phyloP scores from a whole-genome alignment of 1,140 invertebrate species.

The Lordiphosa collinella region DNA sequence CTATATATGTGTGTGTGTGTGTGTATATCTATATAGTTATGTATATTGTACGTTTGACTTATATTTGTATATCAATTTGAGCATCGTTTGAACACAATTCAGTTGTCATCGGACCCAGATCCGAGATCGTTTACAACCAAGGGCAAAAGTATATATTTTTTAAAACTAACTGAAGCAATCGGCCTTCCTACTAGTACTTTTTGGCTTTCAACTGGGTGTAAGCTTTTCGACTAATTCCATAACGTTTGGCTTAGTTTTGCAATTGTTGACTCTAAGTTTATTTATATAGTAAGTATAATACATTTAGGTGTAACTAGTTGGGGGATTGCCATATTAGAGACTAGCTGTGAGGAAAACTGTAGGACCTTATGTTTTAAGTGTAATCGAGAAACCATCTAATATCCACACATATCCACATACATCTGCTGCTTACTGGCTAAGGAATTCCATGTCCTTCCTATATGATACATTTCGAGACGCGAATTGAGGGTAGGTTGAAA shows the following conservation, averaged over 20 bases:
- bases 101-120: constrained; percentile 34
- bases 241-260: constrained; percentile 18
- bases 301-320: background rate
- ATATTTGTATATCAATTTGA: constrained; percentile 42
- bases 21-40: constrained; percentile 7
- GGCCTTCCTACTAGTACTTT: background rate
- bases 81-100: constrained; percentile 62
- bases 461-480: background rate
- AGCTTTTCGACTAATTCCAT: constrained; percentile 30
- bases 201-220: constrained; percentile 21
- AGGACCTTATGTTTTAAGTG: background rate
- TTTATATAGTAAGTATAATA: too few relatives aligned
- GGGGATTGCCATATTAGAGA: constrained; percentile 3
- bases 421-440: background rate
- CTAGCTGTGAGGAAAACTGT: background rate
- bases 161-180: constrained; percentile 22
- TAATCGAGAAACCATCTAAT: constrained; percentile 47
- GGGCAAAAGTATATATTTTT: constrained; percentile 1
- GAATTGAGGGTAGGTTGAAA: too few relatives aligned
- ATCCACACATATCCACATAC: constrained; percentile 23
- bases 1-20: constrained; percentile 13
- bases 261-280: background rate
- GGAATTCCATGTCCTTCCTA: constrained; percentile 2
- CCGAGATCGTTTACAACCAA: constrained; percentile 48
- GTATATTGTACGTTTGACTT: constrained; percentile 34